Conservation (phyloP, 2,888 invertebrate species). For the Hermaeophaga mercurialis region DNA sequence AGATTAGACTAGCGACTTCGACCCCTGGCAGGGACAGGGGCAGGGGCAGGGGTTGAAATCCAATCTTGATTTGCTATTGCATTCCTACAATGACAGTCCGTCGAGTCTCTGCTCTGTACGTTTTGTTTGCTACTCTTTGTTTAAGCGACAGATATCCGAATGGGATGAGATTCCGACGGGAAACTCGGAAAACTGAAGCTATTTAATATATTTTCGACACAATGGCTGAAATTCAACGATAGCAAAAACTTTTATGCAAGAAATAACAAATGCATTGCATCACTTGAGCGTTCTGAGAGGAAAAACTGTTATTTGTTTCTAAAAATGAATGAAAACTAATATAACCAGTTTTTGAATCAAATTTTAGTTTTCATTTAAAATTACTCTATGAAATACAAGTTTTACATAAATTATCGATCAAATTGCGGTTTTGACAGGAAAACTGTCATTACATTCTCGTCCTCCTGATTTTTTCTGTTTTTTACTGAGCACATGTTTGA, state of each 20-base stretch:
- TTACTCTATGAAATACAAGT: too few relatives aligned
- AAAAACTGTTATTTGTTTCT: too few relatives aligned
- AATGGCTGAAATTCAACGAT: constrained; percentile 12
- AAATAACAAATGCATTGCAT: neutral
- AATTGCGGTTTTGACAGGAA: too few relatives aligned
- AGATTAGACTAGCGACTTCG: constrained; percentile 58
- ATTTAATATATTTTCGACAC: constrained; percentile 30
- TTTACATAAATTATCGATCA: too few relatives aligned
- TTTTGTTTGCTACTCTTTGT: constrained; percentile 55
- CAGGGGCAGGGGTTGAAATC: constrained; percentile 54
- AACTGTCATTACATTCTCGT: too few relatives aligned
- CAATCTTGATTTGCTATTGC: constrained; percentile 61
- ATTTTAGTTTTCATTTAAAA: too few relatives aligned
- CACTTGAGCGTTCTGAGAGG: neutral
- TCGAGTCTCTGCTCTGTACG: constrained; percentile 35
- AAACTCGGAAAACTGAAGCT: constrained; percentile 25
- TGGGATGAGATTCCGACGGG: constrained; percentile 42
- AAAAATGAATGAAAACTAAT: too few relatives aligned
- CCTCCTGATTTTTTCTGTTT: too few relatives aligned
- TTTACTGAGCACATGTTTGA: too few relatives aligned
- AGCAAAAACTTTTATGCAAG: constrained; percentile 9
- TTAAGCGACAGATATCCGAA: constrained; percentile 50
- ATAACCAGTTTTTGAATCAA: too few relatives aligned
- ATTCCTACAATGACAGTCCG: constrained; percentile 59
- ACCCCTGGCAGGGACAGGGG: constrained; percentile 50